These are phyloP conservation scores for Trialeurodes vaporariorum DNA, from an alignment of 1,140 invertebrate genomes.

Conservation along the genomic window DNA sequence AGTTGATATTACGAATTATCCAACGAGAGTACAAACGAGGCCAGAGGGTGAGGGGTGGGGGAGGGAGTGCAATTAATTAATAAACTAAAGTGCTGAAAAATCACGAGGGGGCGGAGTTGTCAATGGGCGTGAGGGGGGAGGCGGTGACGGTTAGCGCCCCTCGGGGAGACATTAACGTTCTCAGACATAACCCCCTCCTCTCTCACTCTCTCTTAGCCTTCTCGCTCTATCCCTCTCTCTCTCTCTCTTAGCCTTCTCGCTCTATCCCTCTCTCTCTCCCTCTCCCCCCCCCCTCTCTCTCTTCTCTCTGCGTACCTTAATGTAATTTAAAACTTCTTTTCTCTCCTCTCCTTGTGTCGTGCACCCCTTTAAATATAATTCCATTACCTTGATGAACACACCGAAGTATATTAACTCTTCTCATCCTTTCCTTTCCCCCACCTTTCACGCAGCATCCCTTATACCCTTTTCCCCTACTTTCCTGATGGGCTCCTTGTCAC, in stretches of 20 bases:
- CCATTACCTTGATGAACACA: neutral
- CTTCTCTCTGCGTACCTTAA: neutral
- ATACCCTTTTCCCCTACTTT: too few relatives aligned
- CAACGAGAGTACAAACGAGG: neutral
- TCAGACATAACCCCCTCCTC: constrained; percentile 5
- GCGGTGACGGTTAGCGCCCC: neutral
- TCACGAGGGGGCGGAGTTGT: neutral
- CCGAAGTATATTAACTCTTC: neutral
- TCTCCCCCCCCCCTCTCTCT: too few relatives aligned
- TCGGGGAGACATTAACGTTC: constrained; percentile 3
- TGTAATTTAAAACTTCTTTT: neutral
- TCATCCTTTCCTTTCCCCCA: neutral
- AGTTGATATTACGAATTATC: neutral
- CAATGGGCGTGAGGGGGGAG: neutral
- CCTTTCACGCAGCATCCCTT: neutral
- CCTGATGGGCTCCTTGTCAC: neutral
- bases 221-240: too few relatives aligned
- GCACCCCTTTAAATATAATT: neutral
- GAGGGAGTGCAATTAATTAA: constrained; percentile 13
- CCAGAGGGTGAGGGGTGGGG: too few relatives aligned
- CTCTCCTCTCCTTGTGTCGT: neutral
- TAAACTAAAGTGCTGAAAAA: constrained; percentile 11
- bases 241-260: too few relatives aligned
- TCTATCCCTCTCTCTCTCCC: too few relatives aligned
- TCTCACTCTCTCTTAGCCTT: too few relatives aligned